These are phyloP conservation scores for Drosophila anomelani DNA, from an alignment of 2,888 invertebrate genomes.

Conservation along the genomic window DNA sequence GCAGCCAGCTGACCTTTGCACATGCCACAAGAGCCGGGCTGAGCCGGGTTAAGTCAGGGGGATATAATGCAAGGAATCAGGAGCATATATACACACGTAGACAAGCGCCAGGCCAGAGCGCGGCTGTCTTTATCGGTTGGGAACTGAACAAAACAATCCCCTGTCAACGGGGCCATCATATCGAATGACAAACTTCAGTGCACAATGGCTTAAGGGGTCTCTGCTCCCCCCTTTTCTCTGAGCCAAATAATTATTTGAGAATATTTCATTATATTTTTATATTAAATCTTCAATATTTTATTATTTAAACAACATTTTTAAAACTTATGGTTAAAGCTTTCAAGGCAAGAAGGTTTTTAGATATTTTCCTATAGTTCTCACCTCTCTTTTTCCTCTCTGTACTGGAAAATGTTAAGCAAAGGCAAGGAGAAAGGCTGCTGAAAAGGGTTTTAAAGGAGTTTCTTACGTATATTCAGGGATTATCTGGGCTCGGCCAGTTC, in stretches of 20 bases:
- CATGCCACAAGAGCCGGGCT: constrained; percentile 62
- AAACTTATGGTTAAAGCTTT: background rate
- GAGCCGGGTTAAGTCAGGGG: background rate
- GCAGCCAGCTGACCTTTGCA: constrained; percentile 78
- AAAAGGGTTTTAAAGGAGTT: constrained; percentile 17
- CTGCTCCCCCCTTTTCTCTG: no score
- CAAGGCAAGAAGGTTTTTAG: no score
- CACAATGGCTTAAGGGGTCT: constrained; percentile 44
- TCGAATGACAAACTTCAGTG: constrained; percentile 74
- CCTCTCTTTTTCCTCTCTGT: background rate
- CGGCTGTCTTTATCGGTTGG: constrained; percentile 52
- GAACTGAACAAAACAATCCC: constrained; percentile 14
- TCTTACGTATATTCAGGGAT: constrained; percentile 34
- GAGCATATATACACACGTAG: constrained; percentile 30
- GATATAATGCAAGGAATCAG: background rate
- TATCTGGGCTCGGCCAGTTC: constrained; percentile 67
- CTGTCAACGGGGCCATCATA: constrained; percentile 77
- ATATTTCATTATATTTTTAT: no score
- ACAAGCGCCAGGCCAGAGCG: constrained; percentile 30
- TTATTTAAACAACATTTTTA: background rate
- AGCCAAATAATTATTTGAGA: no score
- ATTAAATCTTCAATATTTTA: background rate
- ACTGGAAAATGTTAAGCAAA: constrained; percentile 49
- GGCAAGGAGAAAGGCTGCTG: background rate
- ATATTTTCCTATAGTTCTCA: background rate